Percentiles rank a stretch among this genome's conserved stretches.
phyloP scores from a whole-genome alignment of 2,888 invertebrate species.

The Coleophora flavipennella region DNA sequence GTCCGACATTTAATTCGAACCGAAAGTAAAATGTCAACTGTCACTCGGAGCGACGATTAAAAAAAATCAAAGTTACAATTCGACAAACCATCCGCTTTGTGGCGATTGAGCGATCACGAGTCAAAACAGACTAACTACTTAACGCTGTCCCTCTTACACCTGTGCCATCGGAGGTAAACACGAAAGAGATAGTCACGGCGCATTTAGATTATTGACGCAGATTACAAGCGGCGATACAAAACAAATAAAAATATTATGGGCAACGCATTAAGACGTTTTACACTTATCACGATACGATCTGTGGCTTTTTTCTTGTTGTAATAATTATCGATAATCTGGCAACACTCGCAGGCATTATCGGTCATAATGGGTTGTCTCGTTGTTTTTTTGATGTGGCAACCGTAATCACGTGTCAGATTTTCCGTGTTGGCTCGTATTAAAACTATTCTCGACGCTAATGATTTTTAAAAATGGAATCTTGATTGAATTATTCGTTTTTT shows the following conservation, averaged over 20 bases:
- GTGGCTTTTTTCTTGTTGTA: conserved; percentile 47
- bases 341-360: conserved; percentile 53
- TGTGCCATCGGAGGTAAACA: background rate
- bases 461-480: conserved; percentile 48
- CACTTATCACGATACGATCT: conserved; percentile 58
- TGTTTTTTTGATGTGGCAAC: conserved; percentile 60
- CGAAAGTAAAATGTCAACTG: conserved; percentile 30
- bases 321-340: conserved; percentile 71
- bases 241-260: conserved; percentile 66
- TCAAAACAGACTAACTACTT: conserved; percentile 36
- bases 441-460: conserved; percentile 47
- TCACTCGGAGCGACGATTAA: conserved; percentile 48
- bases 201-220: conserved; percentile 48
- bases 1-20: conserved; percentile 8
- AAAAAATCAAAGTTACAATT: conserved; percentile 38
- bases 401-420: conserved; percentile 72
- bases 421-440: conserved; percentile 44
- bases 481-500: conserved; percentile 45
- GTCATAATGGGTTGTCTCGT: conserved; percentile 57
- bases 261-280: conserved; percentile 67
- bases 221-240: conserved; percentile 47
- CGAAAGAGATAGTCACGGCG: conserved; percentile 33
- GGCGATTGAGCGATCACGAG: conserved; percentile 55
- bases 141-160: conserved; percentile 31
- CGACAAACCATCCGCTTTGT: conserved; percentile 43